These are phyloP conservation scores for Craseonycteris thonglongyai DNA, from an alignment of 2,113 vertebrate species.

Conservation along the genomic window DNA sequence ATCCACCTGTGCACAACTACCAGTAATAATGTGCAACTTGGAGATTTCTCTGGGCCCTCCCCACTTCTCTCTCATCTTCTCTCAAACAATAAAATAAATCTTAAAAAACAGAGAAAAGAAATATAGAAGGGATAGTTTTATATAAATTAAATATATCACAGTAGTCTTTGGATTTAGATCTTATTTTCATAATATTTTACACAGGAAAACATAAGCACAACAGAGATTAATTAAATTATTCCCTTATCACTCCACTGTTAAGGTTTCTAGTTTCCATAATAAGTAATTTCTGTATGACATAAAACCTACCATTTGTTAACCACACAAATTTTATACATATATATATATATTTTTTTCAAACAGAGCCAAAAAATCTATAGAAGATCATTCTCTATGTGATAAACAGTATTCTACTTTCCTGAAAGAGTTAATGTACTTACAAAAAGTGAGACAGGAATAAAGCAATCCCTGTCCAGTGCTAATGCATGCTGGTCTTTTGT, in stretches of 20 bases:
- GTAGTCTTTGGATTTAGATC: not conserved
- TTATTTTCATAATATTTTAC: not conserved
- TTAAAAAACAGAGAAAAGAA: too few species aligned
- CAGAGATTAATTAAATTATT: not conserved
- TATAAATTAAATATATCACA: not conserved
- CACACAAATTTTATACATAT: not conserved
- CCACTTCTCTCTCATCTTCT: too few species aligned
- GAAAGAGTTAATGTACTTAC: not conserved
- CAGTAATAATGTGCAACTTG: too few species aligned
- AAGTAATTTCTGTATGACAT: not conserved
- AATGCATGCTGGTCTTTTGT: not conserved
- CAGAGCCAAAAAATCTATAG: not conserved
- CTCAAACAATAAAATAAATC: too few species aligned
- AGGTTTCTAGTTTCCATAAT: not conserved
- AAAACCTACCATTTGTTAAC: not conserved
- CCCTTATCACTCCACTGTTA: not conserved
- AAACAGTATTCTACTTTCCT: not conserved
- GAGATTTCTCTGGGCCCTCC: too few species aligned
- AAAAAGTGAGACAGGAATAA: not conserved
- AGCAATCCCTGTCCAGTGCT: not conserved
- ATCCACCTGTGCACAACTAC: too few species aligned
- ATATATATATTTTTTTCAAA: not conserved
- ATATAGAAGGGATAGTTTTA: not conserved
- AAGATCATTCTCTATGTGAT: not conserved
- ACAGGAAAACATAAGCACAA: not conserved